Base-by-base conservation (phyloP, 2,888 invertebrate genomes). In the Aphrophora alni region DNA sequence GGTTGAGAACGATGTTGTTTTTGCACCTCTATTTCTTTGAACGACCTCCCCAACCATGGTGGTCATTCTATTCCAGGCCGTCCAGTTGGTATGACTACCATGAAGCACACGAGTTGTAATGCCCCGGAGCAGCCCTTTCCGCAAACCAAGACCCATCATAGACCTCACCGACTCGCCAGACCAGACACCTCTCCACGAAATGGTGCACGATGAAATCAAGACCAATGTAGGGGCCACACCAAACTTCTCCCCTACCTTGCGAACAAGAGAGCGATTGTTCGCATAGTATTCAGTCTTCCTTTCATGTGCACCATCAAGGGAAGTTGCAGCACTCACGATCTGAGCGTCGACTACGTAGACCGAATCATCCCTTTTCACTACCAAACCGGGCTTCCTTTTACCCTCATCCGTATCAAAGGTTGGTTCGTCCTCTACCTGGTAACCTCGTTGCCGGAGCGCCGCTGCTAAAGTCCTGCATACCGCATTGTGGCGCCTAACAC, bases 401-500 rank as follows among this genome's bases (percentile, higher is more conserved):
- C 80, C 70, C 4, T 14, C 75, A 12, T 24, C 1, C 4, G 70
- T 33, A 14, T 25, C 21, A 14, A 44, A 75, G n/a, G 4, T 14
- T 10, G 21, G 68, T 24, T 74, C 44, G 3, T 24, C 28, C 0
- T 7, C 7, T 0, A 75, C 71, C 8, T 21, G 0, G 17, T 12
- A 68, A 2, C 51, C 68, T 12, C 68, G 44, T 0, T 69, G n/a
- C 26, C 38, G 17, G 0, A 71, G 26, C n/a, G 27, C 24, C 7
- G 14, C 14, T 8, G 21, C 70, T 0, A 72, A 24, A 4, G 71
- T n/a, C 14, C 21, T 14, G 25, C 0, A 21, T 0, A 80, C 69
- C 21, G 80, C 51, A 27, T 82, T 83, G 59, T 88, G 88, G 10
- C 88, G 83, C 68, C 83, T 27, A 0, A 88, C 84, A 1, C 87